Evolutionary conservation across 2,797 vertebrate genomes (phyloP), one percentile per base, ranked within the genome.

Genomic region (Aeoliscus strigatus): DNA sequence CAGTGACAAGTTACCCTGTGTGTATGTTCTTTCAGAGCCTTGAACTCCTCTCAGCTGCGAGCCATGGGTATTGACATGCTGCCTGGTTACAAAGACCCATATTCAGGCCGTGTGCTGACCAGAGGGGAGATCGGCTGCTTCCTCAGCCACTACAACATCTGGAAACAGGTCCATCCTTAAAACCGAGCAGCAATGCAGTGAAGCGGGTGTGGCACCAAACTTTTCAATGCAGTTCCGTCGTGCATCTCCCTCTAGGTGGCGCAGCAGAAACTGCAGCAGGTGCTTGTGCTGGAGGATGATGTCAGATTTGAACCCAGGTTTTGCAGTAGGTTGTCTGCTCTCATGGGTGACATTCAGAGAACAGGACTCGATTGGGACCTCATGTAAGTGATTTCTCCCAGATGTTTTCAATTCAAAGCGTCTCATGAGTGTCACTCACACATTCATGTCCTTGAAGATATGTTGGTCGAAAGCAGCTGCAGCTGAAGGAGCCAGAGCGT

Each of bases 51-150:
- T 40, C 90, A 90, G 79, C 82, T 94, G 40, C 89, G 88, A 58
- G 79, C 86, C n/a, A 57, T 91, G 73, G 87, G 86, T 21, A 91
- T 93, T 0, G 86, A 90, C 23, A 92, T 91, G 88, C 75, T 94
- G 17, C 91, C 93, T 0, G 90, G 88, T 0, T 94, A 94, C 60
- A 88, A 54, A 34, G 91, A 94, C 50, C 91, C 90, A 0, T 93
- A 93, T 39, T 92, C 90, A 18, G 91, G 87, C 13, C 74, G 90
- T 2, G 87, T 90, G 1, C 70, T 94, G 3, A 95, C 91, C 13
- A 83, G 89, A 52, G 92, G 92, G 17, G 91, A 95, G 66, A 90
- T 92, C 0, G 90, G 92, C 66, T 95, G 92, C 78, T 94, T 95
- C 66, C 89, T 94, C 12, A 93, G 91, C 55, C 91, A 93, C 67